Percentiles rank a stretch among this genome's conserved stretches.
Evolutionary conservation across 2,113 vertebrate species (phyloP).

Genomic region (Apistogramma diplotaenia): DNA sequence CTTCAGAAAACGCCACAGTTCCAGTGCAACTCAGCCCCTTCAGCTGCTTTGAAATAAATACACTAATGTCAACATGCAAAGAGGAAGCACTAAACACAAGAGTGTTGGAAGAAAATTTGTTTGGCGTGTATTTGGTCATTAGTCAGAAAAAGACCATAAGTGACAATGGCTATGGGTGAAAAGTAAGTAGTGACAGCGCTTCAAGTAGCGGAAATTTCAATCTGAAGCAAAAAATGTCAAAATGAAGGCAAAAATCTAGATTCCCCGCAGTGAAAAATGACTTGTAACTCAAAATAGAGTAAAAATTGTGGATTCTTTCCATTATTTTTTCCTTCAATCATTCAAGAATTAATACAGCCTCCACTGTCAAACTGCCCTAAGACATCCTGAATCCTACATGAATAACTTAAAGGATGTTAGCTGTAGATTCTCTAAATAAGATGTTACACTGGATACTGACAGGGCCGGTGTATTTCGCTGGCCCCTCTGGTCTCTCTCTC

Average conservation of each 20-base stretch:
- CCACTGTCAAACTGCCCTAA: not conserved
- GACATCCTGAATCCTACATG: not conserved
- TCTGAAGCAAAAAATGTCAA: not conserved
- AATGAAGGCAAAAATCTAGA: not conserved
- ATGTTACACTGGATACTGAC: not conserved
- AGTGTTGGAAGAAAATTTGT: not conserved
- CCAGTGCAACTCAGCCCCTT: not conserved
- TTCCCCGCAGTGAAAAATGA: not conserved
- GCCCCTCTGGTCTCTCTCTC: not conserved
- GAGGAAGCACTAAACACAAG: not conserved
- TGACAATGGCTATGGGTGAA: not conserved
- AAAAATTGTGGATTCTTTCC: not conserved
- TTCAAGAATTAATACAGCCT: not conserved
- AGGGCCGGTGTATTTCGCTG: not conserved
- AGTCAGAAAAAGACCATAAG: not conserved
- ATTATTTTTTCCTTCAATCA: not conserved
- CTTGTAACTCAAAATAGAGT: no score
- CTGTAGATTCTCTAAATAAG: not conserved
- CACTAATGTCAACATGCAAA: not conserved
- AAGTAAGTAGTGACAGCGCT: no score
- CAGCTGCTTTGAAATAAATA: not conserved
- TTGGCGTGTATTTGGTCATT: not conserved
- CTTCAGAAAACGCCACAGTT: not conserved
- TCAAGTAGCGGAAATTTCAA: not conserved
- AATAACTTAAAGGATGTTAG: not conserved